phyloP scores from a whole-genome alignment of 2,888 invertebrate species.

The Thymelicus acteon region DNA sequence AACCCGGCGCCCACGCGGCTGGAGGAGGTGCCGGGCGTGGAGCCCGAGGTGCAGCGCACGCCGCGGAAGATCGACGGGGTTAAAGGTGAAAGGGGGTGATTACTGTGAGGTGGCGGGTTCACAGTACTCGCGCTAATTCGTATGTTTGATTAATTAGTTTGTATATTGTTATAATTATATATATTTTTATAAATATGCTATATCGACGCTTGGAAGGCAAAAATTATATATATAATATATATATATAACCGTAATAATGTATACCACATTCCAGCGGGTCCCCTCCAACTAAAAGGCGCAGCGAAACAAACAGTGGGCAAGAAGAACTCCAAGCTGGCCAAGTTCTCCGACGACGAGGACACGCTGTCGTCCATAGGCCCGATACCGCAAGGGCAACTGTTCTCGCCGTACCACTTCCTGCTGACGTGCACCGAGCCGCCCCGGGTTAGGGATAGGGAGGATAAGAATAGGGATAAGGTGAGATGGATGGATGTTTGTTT shows the following conservation, averaged over 20 bases:
- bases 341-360: constrained; percentile 77
- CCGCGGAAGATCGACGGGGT: constrained; percentile 81
- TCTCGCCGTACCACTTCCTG: constrained; percentile 84
- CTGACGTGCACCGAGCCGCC: constrained; percentile 82
- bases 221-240: too few species aligned
- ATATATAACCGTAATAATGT: too few species aligned
- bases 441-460: constrained; percentile 1
- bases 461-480: constrained; percentile 13
- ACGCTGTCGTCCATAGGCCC: constrained; percentile 82
- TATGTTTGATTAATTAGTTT: too few species aligned
- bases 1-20: constrained; percentile 69
- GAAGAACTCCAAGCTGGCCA: constrained; percentile 78
- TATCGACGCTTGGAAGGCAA: too few species aligned
- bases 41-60: constrained; percentile 81
- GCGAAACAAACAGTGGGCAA: constrained; percentile 80
- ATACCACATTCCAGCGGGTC: constrained; percentile 61
- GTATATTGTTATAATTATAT: too few species aligned
- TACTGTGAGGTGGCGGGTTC: too few species aligned
- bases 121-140: too few species aligned
- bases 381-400: constrained; percentile 75
- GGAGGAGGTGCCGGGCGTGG: constrained; percentile 79
- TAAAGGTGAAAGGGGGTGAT: constrained; percentile 67
- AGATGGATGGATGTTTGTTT: too few species aligned
- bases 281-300: constrained; percentile 80
- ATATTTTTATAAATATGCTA: too few species aligned